Evolutionary conservation across 2,888 invertebrate species (phyloP).

Genomic region (Polia nebulosa): DNA sequence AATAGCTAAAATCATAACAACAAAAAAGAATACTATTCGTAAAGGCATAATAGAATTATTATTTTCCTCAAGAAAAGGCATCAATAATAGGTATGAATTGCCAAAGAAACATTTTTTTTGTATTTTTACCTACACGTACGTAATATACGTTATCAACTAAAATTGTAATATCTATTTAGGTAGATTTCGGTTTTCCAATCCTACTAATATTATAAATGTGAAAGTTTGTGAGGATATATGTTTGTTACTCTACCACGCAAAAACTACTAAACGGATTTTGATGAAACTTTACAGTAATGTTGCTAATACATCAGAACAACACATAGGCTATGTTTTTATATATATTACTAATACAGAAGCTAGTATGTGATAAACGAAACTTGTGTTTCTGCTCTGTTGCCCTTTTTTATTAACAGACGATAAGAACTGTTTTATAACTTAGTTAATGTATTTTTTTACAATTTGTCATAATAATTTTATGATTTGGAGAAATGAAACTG

Average conservation of each 20-base stretch:
- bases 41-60: not conserved
- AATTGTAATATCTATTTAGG: conserved; percentile 17
- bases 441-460: not conserved
- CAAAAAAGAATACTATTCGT: too few species aligned
- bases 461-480: not conserved
- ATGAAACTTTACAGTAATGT: too few species aligned
- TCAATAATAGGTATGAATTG: not conserved
- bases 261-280: too few species aligned
- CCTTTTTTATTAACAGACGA: not conserved
- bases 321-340: too few species aligned
- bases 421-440: not conserved
- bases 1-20: too few species aligned
- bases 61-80: conserved; percentile 8
- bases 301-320: too few species aligned
- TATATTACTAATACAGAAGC: not conserved
- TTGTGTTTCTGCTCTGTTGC: too few species aligned
- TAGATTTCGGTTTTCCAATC: conserved; percentile 1
- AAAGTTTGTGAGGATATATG: too few species aligned
- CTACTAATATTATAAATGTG: too few species aligned
- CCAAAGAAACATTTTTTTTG: not conserved
- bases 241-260: too few species aligned
- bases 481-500: too few species aligned
- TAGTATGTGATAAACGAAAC: not conserved
- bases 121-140: not conserved
- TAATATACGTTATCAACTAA: not conserved